Evolutionary conservation across 2,888 invertebrate genomes (phyloP).

Genomic region (Eupithecia tripunctaria): DNA sequence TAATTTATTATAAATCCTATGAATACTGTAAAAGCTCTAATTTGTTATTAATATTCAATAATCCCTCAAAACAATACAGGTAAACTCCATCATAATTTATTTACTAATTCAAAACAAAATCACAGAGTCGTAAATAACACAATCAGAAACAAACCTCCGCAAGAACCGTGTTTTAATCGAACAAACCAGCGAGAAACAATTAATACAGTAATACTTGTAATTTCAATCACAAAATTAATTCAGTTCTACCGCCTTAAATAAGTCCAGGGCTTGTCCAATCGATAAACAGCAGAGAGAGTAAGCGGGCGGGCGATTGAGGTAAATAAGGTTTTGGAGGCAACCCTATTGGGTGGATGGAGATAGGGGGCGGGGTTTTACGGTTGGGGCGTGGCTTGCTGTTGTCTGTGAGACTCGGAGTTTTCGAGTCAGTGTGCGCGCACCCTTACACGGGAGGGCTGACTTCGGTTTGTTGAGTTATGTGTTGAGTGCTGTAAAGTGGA

Average conservation of each 20-base stretch:
- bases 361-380: conserved; percentile 52
- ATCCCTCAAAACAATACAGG: not conserved
- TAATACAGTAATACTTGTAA: conserved; percentile 73
- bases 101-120: conserved; percentile 29
- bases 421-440: conserved; percentile 48
- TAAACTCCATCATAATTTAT: not conserved
- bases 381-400: conserved; percentile 59
- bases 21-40: not conserved
- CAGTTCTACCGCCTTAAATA: conserved; percentile 79
- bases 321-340: conserved; percentile 73
- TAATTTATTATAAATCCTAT: not conserved
- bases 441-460: conserved; percentile 39
- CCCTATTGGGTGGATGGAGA: conserved; percentile 58
- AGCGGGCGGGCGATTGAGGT: conserved; percentile 75
- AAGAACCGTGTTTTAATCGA: conserved; percentile 67
- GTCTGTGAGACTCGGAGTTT: conserved; percentile 43
- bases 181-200: conserved; percentile 68
- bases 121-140: conserved; percentile 38
- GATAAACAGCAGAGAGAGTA: conserved; percentile 70
- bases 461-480: conserved; percentile 32
- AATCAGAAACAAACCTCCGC: conserved; percentile 54
- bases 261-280: conserved; percentile 76
- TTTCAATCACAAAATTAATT: conserved; percentile 84
- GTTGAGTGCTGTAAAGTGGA: conserved; percentile 41
- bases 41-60: not conserved